phyloP scores from a whole-genome alignment of 2,113 vertebrate species.

The Capreolus pygargus region DNA sequence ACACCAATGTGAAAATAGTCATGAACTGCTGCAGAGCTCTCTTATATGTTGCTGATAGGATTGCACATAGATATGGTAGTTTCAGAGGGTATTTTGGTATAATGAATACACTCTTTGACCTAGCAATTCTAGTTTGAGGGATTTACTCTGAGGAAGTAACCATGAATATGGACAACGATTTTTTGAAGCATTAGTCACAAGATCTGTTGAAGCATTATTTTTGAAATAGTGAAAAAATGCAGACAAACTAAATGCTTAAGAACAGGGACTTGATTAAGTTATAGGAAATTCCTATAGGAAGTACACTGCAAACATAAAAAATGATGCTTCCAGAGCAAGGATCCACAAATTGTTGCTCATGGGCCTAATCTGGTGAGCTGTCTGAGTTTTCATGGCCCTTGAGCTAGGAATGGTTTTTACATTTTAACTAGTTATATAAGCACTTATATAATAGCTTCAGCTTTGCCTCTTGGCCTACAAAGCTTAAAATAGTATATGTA shows the following conservation, averaged over 20 bases:
- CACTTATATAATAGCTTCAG: not conserved
- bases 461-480: not conserved
- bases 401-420: not conserved
- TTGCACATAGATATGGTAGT: rapidly evolving
- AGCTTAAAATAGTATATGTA: not conserved
- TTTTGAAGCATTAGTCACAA: not conserved
- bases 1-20: not conserved
- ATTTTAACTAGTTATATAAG: not conserved
- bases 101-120: not conserved
- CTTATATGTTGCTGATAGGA: not conserved
- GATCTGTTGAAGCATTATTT: not conserved
- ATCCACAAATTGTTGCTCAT: not conserved
- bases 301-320: not conserved
- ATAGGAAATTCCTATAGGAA: not conserved
- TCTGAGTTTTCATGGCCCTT: not conserved
- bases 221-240: not conserved
- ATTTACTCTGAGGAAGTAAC: not conserved
- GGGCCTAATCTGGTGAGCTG: not conserved
- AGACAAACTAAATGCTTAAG: not conserved
- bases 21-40: not conserved
- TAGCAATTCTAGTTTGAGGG: not conserved
- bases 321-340: not conserved
- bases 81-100: not conserved
- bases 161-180: not conserved
- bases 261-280: not conserved